These are phyloP conservation scores for Acanthurus lineatus DNA, from an alignment of 2,797 vertebrate genomes.

Conservation along the genomic window DNA sequence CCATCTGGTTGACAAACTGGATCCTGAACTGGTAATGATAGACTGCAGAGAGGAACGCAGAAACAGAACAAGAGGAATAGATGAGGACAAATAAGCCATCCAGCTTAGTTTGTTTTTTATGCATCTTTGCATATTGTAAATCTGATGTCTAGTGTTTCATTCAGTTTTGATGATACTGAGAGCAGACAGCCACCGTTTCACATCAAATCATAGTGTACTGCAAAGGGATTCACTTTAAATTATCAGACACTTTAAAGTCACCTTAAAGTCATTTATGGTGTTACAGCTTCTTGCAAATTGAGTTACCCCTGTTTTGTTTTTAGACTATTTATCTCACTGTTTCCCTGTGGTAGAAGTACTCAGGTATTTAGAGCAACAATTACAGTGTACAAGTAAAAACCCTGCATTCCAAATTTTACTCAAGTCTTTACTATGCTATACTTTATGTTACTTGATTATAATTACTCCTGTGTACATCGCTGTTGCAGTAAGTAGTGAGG, in stretches of 20 bases:
- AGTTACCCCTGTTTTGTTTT: too few species aligned
- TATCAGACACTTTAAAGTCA: not conserved
- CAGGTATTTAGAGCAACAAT: too few species aligned
- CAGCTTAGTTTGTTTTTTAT: not conserved
- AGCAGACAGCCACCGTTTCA: not conserved
- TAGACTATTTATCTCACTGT: too few species aligned
- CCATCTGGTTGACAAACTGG: slow-evolving; percentile 88
- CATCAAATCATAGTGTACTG: not conserved
- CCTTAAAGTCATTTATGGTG: too few species aligned
- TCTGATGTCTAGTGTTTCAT: not conserved
- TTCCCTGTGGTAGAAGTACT: too few species aligned
- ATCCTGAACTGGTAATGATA: slow-evolving; percentile 96
- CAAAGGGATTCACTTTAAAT: not conserved
- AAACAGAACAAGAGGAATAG: not conserved
- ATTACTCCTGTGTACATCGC: too few species aligned
- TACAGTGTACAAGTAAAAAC: too few species aligned
- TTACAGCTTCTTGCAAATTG: too few species aligned
- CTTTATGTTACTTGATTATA: too few species aligned
- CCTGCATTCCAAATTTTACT: too few species aligned
- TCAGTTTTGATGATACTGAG: not conserved
- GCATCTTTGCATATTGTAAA: not conserved
- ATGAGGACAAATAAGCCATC: not conserved
- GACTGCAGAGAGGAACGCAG: slow-evolving; percentile 79
- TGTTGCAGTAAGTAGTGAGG: too few species aligned
- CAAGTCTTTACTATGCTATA: too few species aligned